Percentiles rank a stretch among this genome's conserved stretches.
Conservation (phyloP, 2,797 vertebrate species). For the Astyanax mexicanus region DNA sequence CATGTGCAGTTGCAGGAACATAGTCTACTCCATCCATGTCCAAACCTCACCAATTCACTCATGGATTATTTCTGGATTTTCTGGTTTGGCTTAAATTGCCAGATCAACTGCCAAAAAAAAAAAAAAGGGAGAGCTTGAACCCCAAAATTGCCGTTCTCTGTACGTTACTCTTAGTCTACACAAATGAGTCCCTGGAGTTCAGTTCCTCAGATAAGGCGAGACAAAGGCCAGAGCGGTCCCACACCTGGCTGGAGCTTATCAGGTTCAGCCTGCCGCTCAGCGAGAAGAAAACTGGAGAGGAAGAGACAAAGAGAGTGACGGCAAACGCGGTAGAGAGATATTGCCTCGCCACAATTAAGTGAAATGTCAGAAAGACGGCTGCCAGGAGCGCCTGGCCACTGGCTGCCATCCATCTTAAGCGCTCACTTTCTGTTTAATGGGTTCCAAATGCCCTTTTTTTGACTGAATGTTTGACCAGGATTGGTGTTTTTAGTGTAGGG, state of each 20-base stretch:
- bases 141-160: not conserved
- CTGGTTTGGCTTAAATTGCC: not conserved
- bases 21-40: not conserved
- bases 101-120: not conserved
- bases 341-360: conserved; percentile 34
- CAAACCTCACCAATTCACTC: not conserved
- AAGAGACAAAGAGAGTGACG: conserved; percentile 22
- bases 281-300: conserved; percentile 17
- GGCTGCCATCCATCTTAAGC: conserved; percentile 61
- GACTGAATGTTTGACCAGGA: not conserved
- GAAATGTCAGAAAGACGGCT: conserved; percentile 40
- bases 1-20: not conserved
- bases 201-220: conserved; percentile 26
- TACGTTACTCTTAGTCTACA: not conserved
- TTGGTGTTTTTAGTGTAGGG: not conserved
- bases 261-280: conserved; percentile 17
- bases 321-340: not conserved
- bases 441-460: not conserved
- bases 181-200: conserved; percentile 22
- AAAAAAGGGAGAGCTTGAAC: too few species aligned
- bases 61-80: not conserved
- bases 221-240: conserved; percentile 50
- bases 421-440: conserved; percentile 14
- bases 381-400: conserved; percentile 31
- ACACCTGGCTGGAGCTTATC: conserved; percentile 44